A percentile compares a stretch with the other conserved stretches of the same genome.
Evolutionary conservation across 2,888 invertebrate species (phyloP).

Genomic region (Sarcophaga carnaria): DNA sequence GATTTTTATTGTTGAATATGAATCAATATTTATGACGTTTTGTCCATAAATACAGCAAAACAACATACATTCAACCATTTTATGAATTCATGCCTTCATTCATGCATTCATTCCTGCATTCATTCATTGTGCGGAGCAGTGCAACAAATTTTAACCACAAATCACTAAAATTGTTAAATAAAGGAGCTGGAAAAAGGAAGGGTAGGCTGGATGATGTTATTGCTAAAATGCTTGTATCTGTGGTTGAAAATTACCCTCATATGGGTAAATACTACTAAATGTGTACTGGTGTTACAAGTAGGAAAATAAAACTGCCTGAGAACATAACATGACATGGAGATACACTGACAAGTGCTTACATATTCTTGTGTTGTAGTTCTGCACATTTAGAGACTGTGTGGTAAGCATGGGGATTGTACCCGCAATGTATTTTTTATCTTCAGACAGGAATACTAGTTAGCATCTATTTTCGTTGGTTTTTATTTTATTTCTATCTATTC

Average conservation of each 20-base stretch:
- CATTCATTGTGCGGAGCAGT: conserved; percentile 7
- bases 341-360: neutral
- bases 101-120: neutral
- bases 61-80: neutral
- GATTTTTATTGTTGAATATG: no score
- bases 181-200: conserved; percentile 4
- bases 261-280: conserved; percentile 3
- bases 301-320: conserved; percentile 33
- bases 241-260: neutral
- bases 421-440: no score
- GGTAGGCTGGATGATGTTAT: conserved; percentile 7
- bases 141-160: conserved; percentile 46
- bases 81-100: neutral
- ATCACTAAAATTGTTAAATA: conserved; percentile 48
- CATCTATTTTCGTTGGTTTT: no score
- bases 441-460: no score
- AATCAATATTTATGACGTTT: neutral
- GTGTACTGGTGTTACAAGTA: conserved; percentile 22
- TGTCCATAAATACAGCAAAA: neutral
- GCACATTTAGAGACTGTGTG: no score
- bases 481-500: no score
- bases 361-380: neutral
- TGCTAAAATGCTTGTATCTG: conserved; percentile 4
- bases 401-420: no score
- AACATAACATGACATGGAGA: conserved; percentile 50